phyloP scores from a whole-genome alignment of 1,140 invertebrate species.

The Stegodyphus mimosarum region DNA sequence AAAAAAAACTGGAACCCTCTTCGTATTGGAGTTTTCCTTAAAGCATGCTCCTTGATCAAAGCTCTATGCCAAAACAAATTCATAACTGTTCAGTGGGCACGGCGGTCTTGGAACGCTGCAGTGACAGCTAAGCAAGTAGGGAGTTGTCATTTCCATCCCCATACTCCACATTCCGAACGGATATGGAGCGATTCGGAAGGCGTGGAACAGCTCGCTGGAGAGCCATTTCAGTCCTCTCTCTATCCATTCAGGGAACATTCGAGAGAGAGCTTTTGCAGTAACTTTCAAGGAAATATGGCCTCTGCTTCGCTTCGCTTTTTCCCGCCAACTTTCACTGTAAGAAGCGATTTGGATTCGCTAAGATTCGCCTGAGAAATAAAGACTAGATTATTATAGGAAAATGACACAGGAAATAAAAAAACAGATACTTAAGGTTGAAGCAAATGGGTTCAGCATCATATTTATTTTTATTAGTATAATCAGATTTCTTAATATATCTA shows the following conservation, averaged over 20 bases:
- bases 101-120: background rate
- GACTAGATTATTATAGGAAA: too few species aligned
- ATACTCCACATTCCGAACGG: background rate
- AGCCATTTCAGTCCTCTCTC: background rate
- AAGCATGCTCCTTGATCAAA: background rate
- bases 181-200: background rate
- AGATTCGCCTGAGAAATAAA: too few species aligned
- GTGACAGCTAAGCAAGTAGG: slow-evolving; percentile 10
- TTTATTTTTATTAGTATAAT: too few species aligned
- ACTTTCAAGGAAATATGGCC: background rate
- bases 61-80: slow-evolving; percentile 17
- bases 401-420: too few species aligned
- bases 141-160: background rate
- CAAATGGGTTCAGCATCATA: too few species aligned
- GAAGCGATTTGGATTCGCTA: too few species aligned
- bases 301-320: too few species aligned
- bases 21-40: background rate
- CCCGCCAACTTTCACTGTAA: too few species aligned
- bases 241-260: background rate
- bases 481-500: too few species aligned
- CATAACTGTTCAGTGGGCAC: background rate
- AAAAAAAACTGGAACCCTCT: too few species aligned
- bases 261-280: background rate
- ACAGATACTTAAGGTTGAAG: too few species aligned
- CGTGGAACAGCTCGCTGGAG: background rate